Base-by-base conservation (phyloP, 1,140 invertebrate species). In the Eupristina koningsbergeri region DNA sequence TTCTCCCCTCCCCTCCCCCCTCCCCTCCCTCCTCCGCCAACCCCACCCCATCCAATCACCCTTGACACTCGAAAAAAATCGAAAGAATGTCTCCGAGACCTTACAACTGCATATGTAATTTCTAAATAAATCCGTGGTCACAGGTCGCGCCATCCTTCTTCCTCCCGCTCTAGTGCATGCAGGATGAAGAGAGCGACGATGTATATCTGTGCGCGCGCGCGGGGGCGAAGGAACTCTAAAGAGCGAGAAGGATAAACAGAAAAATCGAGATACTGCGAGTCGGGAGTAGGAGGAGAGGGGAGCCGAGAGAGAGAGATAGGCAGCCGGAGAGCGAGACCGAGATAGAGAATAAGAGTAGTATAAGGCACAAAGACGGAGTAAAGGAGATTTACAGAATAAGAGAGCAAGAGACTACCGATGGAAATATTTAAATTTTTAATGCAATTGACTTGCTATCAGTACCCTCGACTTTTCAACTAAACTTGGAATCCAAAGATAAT, bases 51-150 rank as follows among this genome's bases (percentile, higher is more conserved):
- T n/a, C n/a, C n/a, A n/a, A n/a, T n/a, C n/a, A n/a, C 63, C 41
- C 61, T 69, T 79, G 80, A 61, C 41, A 67, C 73, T 64, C 80
- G 58, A 74, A 85, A 75, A 86, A 77, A 36, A 77, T 78, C 61
- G 58, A 19, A 79, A 58, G 39, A 84, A 81, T 82, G 83, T 76
- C 74, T 69, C 39, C 69, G 58, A 69, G 64, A 71, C 64, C 22
- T 31, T 63, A 80, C 67, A 64, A 63, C 64, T 77, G 77, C 77
- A 83, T 80, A 71, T 71, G 67, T 71, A 80, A 75, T 81, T 81
- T 73, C 79, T 81, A 81, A 84, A 84, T 84, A 84, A 84, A 84
- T 84, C 77, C 83, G 53, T 53, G 82, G 41, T 71, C 76, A 29
- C 36, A 53, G 39, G 63, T 61, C 74, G 53, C 74, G 5, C 74